Evolutionary conservation across 2,113 vertebrate genomes (phyloP), one percentile per base, ranked within the genome.

Genomic region (Hydropotes inermis): DNA sequence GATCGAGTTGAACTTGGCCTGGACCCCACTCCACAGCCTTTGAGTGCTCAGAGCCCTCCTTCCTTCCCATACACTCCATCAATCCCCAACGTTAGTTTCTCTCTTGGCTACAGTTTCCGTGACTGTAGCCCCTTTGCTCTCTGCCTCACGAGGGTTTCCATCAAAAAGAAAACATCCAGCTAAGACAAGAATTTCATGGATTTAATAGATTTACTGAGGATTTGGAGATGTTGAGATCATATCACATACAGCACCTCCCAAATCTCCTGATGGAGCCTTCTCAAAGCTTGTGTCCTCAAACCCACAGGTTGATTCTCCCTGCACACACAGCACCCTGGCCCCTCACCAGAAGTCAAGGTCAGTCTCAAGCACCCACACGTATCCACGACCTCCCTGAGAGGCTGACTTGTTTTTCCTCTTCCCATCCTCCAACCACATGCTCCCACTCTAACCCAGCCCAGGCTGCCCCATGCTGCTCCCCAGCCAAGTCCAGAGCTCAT

Each of bases 401-500:
- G n/a, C 43, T 39, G 54, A 27, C 47, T 64, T 83, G 64, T 16
- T 60, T 93, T 58, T 60, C 83, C 74, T 87, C 15, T 33, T 52
- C 50, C 83, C 15, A 27, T 45, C 90, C 47, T 91, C 83, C 52
- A 52, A n/a, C 54, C 21, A 39, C 19, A 23, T 6, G 58, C 25
- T 54, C 57, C 36, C 70, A 19, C 50, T 39, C 43, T n/a, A n/a
- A 39, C 23, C 45, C 23, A 54, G 23, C 33, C 87, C 13, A 8
- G 39, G 16, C 39, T 55, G 47, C 64, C 39, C 47, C 74, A 97
- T 23, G 10, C 97, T 98, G 28, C 91, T 88, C 81, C 54, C 43
- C 61, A 96, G 57, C 91, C 95, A 97, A 27, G 67, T 79, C 95
- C 94, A 84, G 36, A 97, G 98, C 36, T 50, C 23, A 1, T 25